Base-by-base conservation (phyloP, 2,888 invertebrate species). In the Morinoia aosen region DNA sequence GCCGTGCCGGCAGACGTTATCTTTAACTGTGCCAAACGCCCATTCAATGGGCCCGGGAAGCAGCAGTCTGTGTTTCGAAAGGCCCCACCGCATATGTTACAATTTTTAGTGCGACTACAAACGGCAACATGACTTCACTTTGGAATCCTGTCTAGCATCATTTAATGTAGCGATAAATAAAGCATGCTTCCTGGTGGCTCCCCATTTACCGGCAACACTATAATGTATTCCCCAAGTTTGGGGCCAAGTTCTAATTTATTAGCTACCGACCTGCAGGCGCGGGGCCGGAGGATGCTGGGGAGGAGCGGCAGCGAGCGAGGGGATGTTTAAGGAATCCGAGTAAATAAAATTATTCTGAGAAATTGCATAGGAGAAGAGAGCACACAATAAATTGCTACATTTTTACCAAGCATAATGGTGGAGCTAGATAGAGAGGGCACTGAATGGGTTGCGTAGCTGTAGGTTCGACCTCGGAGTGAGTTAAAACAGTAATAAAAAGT, bases 211-310 rank as follows among this genome's bases (percentile, higher is more conserved):
- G 93, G 93, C 93, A 93, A 93, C 57, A 93, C 93, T 57, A 56
- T 93, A 93, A 93, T 93, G 93, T 93, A 93, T 93, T 93, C 93
- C 57, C 93, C 93, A 93, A 93, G 93, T 93, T 93, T 33, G n/a
- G 93, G 93, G 40, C 57, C 19, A 93, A 57, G 57, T 93, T 57
- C 33, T 93, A 93, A 93, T 93, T 93, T 93, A 93, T 93, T 93
- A 93, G 93, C 93, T 57, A 12, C 90, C 90, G 76, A 76, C 76
- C 76, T 76, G 76, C 76, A 76, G 76, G 25, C 76, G 25, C 33
- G 33, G 76, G 8, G 76, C 76, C 0, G 76, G 12, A 10, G 33
- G 25, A 76, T 0, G 76, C 10, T 76, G 76, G 76, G 76, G 61
- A 76, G 76, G 76, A 33, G 33, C 19, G 76, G 76, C 76, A 19